Evolutionary conservation across 2,888 invertebrate species (phyloP), one percentile per base, ranked within the genome.

Genomic region (Chymomyza caudatula): DNA sequence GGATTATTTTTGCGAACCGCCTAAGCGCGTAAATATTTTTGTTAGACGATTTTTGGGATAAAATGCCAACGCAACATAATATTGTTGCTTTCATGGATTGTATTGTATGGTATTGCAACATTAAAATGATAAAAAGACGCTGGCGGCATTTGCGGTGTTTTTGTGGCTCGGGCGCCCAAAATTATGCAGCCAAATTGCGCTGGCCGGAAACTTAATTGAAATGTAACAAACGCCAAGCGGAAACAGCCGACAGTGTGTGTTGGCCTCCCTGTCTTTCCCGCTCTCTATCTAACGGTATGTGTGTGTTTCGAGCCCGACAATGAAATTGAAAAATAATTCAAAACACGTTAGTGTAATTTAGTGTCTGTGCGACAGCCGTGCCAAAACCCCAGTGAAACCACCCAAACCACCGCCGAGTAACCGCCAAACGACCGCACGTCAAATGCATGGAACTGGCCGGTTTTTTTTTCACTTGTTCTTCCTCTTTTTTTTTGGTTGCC

Each of bases 291-390:
- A 42, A 51, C 11, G 19, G 54, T 57, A 17, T 44, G 56, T 71
- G 57, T 77, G 67, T 77, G 78, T 81, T 76, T 81, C 25, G 82
- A 47, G 79, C 72, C 83, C 75, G 83, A 79, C 81, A 84, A 83
- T 80, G 71, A 86, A 86, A 84, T 86, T 82, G 73, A 84, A 88
- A 88, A 88, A 88, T 88, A 88, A 88, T 88, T 88, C 88, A 73
- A 86, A 84, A 87, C 88, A 88, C 88, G 88, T 88, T 87, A 88
- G 80, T 78, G 86, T 87, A 88, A 88, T 88, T 88, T 88, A 85
- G 80, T 87, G 85, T 77, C 85, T 77, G 65, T n/a, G 19, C 67
- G 57, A 57, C 73, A 58, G 70, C 55, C 63, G 62, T 63, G 11
- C 19, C 15, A 13, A 52, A 52, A 15, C 47, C 47, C 15, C 47